A percentile compares a stretch with the other conserved stretches of the same genome.
Conservation (phyloP, 2,113 vertebrate genomes). For the Ciconia maguari region DNA sequence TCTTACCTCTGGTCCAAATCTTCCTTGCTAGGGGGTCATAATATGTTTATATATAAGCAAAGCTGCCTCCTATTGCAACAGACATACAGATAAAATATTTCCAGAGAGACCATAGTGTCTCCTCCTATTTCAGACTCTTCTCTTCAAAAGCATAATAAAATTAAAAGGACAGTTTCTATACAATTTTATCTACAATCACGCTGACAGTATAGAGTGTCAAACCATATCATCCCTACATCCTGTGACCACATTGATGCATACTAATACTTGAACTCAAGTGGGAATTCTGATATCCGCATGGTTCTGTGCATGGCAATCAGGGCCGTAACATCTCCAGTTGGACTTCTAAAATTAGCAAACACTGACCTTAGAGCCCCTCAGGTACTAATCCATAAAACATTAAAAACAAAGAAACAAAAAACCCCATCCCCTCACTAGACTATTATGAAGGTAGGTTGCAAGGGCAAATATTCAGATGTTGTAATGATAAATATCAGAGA, state of each 20-base stretch:
- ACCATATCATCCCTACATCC: background rate
- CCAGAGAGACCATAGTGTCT: background rate
- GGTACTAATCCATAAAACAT: background rate
- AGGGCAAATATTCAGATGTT: background rate
- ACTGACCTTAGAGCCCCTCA: background rate
- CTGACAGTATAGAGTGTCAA: background rate
- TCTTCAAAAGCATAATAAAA: background rate
- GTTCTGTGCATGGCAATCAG: background rate
- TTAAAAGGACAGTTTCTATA: background rate
- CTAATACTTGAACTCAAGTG: background rate
- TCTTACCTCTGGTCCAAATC: background rate
- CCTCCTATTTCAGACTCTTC: background rate
- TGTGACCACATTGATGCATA: background rate
- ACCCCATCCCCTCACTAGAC: background rate
- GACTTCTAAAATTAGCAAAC: background rate
- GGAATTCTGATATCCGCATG: background rate
- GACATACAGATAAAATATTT: background rate
- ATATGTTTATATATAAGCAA: background rate
- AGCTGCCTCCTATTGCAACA: background rate
- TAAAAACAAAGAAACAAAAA: background rate
- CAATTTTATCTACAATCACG: background rate
- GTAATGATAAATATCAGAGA: background rate
- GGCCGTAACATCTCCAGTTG: background rate
- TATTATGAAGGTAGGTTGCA: background rate
- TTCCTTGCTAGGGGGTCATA: background rate